Conservation (phyloP, 2,797 vertebrate species). For the Uromys caudimaculatus region DNA sequence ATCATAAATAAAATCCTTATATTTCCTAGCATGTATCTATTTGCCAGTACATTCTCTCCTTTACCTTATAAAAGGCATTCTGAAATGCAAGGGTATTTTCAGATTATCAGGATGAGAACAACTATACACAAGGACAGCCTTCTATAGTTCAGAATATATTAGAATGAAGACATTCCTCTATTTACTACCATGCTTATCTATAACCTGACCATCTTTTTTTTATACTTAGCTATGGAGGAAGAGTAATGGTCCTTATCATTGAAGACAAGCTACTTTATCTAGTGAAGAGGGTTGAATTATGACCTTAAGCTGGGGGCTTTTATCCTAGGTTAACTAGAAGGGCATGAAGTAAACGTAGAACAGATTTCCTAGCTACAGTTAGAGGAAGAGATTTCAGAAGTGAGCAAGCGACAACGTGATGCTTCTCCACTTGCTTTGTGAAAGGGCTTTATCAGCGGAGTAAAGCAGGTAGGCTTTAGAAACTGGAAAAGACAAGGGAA, state of each 20-base stretch:
- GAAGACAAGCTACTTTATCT: background rate
- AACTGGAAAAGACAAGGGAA: background rate
- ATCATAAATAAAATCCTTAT: background rate
- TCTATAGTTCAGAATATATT: background rate
- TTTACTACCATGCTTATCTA: background rate
- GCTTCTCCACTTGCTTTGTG: background rate
- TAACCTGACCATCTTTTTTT: background rate
- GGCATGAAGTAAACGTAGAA: background rate
- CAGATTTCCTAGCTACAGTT: background rate
- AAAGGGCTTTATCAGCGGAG: background rate
- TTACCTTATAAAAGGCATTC: conserved; percentile 31
- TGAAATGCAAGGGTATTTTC: conserved; percentile 50
- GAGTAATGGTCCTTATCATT: background rate
- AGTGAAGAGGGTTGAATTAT: background rate
- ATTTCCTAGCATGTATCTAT: conserved; percentile 11
- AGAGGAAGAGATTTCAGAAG: background rate
- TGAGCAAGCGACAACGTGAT: background rate
- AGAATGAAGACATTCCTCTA: background rate
- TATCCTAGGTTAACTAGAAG: background rate
- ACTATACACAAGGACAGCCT: background rate
- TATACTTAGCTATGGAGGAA: background rate
- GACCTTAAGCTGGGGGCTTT: background rate
- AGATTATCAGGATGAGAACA: conserved; percentile 17
- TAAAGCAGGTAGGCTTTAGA: background rate
- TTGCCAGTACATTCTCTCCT: background rate